phyloP scores from a whole-genome alignment of 2,113 vertebrate genomes.

The Micromys minutus region DNA sequence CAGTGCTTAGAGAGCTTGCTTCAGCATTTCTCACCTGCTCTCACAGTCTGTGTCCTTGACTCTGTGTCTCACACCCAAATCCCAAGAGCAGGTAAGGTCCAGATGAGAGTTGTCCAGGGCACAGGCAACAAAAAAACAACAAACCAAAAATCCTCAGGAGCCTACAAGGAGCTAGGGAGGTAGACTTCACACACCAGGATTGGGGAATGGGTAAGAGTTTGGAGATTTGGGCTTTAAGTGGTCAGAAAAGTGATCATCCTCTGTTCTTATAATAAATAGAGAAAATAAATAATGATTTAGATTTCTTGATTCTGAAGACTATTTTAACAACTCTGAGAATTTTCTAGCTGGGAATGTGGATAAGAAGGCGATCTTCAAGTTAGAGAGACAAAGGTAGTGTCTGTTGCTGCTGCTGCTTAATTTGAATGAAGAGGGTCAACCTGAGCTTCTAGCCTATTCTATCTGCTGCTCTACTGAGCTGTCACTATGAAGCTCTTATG shows the following conservation, averaged over 20 bases:
- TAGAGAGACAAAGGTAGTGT: not conserved
- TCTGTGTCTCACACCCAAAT: no score
- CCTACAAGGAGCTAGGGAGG: not conserved
- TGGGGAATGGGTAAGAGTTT: no score
- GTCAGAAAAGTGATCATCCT: not conserved
- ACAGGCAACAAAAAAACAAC: no score
- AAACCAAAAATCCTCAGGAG: not conserved
- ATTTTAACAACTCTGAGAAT: not conserved
- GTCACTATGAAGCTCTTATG: not conserved
- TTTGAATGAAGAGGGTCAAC: not conserved
- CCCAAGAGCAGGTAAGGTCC: no score
- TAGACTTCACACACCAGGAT: not conserved
- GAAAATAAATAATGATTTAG: not conserved
- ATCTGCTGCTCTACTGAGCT: not conserved
- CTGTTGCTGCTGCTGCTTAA: not conserved
- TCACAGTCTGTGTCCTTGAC: no score
- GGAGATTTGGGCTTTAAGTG: not conserved
- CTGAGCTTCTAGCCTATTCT: not conserved
- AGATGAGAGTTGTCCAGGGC: no score
- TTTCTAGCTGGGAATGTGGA: not conserved
- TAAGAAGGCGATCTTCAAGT: not conserved
- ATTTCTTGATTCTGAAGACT: not conserved
- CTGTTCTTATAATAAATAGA: not conserved
- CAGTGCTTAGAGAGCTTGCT: no score
- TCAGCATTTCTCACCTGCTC: no score